Base-by-base conservation (phyloP, 1,140 invertebrate species). In the Calephelis virginiensis region DNA sequence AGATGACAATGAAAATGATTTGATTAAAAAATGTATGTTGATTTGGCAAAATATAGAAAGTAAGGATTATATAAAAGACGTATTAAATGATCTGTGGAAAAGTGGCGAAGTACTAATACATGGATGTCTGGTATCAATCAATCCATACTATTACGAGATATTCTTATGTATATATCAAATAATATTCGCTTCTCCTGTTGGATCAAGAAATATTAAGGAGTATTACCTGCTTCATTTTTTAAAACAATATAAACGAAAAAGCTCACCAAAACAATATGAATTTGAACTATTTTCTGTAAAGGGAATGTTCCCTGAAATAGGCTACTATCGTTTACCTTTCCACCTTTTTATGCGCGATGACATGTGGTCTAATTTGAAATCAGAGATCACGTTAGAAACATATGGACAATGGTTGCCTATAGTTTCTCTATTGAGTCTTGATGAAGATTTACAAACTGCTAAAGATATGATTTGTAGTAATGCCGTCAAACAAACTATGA, bases 381-480 rank as follows among this genome's bases (percentile, higher is more conserved):
- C 85, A 0, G 91, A 92, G 85, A 86, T 92, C 59, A 91, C 90
- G 10, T 74, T 92, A 71, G 87, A 85, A 76, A 91, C 90, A 40
- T 92, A 92, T 68, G 85, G 90, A 74, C 75, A 73, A 53, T 92
- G 91, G 91, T 66, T 92, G 64, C 84, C 87, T 37, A 77, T 87
- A n/a, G 90, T 90, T 65, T 71, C 76, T 48, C 76, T 92, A 63
- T 72, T 92, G 48, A 78, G 81, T 14, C 75, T 92, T 7, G 82
- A 91, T 72, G 72, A 75, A 37, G 84, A 91, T 76, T 69, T 83
- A 65, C 91, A 92, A 70, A 89, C 80, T 12, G 85, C 86, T 13
- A 83, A 71, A 66, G 91, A 92, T 73, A 92, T 92, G 90, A 90
- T 92, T 70, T 91, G 91, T 66, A 92, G 91, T 70, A 92, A 88